Evolutionary conservation across 2,797 vertebrate genomes (phyloP), one percentile per base, ranked within the genome.

Genomic region (Bucorvus abyssinicus): DNA sequence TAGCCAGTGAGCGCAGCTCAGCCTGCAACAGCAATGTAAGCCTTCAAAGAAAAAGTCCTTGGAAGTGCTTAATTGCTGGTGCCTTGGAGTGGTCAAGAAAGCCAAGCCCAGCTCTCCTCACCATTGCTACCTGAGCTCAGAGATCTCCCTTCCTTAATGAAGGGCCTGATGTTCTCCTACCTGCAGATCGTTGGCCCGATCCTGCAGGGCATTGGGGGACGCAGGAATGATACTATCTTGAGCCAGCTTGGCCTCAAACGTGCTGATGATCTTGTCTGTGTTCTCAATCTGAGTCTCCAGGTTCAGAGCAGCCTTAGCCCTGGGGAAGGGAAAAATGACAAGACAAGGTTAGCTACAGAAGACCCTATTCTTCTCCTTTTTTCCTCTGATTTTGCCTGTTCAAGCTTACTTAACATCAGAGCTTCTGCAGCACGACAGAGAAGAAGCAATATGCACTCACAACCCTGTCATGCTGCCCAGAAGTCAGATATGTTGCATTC

Each of bases 271-370:
- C 85, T 97, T 98, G 32, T 99, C 98, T 14, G 98, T 98, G 30
- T 98, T 99, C 88, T 96, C 98, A 49, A 99, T 99, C 96, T 99
- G 99, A 89, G 67, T 98, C 96, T 99, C 98, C 96, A 99, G 97
- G 50, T 98, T 98, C 85, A 99, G 97, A 36, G 99, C 98, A 27
- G 99, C 98, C 67, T 98, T 98, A 61, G 98, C 98, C 97, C 99
- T 99, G 90, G 57, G 73, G n/a, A 81, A 69, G 7, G 4, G 16
- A 44, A 56, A 27, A 18, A 87, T 0, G 0, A 36, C 22, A 84
- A 15, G 36, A 69, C 9, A 42, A 84, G 22, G 11, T 93, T 52
- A 91, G 74, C 90, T 91, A 65, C 30, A 34, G 8, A 47, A 91
- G 27, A 57, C 6, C 14, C 32, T 13, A 22, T 34, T 84, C 26